phyloP scores from a whole-genome alignment of 2,797 vertebrate species.

The Aphelocoma californica region DNA sequence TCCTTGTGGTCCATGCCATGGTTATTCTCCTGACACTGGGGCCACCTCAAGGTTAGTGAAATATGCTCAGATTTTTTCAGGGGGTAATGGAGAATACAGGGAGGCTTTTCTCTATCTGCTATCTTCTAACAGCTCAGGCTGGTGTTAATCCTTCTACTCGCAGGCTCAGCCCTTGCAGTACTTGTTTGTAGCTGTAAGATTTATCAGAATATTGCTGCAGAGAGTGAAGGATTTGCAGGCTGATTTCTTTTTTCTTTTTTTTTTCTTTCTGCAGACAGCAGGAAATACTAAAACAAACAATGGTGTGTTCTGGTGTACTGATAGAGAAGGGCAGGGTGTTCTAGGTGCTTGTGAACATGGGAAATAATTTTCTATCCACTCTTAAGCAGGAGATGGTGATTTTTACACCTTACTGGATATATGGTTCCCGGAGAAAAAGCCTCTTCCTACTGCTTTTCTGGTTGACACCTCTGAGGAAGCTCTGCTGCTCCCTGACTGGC shows the following conservation, averaged over 20 bases:
- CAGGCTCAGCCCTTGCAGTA: neutral
- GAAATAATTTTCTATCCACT: neutral
- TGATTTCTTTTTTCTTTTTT: neutral
- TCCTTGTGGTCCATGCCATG: constrained; percentile 98
- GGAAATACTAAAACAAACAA: neutral
- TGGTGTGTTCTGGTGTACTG: neutral
- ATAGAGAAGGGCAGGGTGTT: neutral
- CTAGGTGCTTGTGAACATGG: neutral
- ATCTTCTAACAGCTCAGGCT: neutral
- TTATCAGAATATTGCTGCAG: neutral
- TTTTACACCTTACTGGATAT: constrained; percentile 90
- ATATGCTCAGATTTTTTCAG: neutral
- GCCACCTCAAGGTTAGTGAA: constrained; percentile 79
- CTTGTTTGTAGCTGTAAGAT: neutral
- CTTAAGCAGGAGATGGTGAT: constrained; percentile 83
- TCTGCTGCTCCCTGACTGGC: constrained; percentile 93
- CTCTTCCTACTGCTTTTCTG: constrained; percentile 94
- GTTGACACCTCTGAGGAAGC: constrained; percentile 98
- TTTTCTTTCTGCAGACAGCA: neutral
- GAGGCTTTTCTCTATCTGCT: neutral
- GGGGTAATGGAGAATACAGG: neutral
- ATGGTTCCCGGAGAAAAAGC: constrained; percentile 98
- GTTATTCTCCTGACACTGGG: constrained; percentile 92
- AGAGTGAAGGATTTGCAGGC: neutral
- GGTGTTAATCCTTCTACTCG: neutral